Base-by-base conservation (phyloP, 2,888 invertebrate species). In the Ectemnius continuus region DNA sequence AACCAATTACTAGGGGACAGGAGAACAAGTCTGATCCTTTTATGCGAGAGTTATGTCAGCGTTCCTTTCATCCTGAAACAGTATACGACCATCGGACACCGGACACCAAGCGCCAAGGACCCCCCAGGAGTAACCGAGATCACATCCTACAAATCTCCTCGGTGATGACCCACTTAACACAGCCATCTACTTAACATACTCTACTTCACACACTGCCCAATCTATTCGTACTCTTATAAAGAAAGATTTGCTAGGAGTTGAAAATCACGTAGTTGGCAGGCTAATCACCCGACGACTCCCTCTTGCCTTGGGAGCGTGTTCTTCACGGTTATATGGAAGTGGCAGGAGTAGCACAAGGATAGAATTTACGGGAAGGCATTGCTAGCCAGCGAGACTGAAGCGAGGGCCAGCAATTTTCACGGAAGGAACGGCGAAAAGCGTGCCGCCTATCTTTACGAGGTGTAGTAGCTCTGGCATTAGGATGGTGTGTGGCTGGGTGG, bases 371-470 rank as follows among this genome's bases (percentile, higher is more conserved):
- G 36, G 23, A 23, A 23, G 23, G 23, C 23, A 23, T 23, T 23
- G 23, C 23, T 23, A 23, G 23, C 23, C 3, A 2, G 23, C 2
- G 2, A 23, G 36, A 36, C 11, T 36, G 36, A 36, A 36, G 36
- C 36, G 36, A 36, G 59, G 71, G 52, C 48, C 61, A 67, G 62
- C 73, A 59, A 69, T 75, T 75, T 75, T 65, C 76, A 65, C 62
- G 67, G 68, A 63, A 67, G 70, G 67, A 70, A 45, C 47, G 56
- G 76, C 45, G 67, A 67, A 68, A 65, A 59, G 62, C 60, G 64
- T 47, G 71, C 65, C 67, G 75, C 70, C 69, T 63, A 46, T 59
- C 20, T 78, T 80, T 78, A 78, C 73, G 82, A 64, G 67, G 11
- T 62, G 64, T 69, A 76, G 62, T 73, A 36, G 36, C 36, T 6